phyloP scores from a whole-genome alignment of 1,140 invertebrate genomes.

The Eriosoma lanigerum region DNA sequence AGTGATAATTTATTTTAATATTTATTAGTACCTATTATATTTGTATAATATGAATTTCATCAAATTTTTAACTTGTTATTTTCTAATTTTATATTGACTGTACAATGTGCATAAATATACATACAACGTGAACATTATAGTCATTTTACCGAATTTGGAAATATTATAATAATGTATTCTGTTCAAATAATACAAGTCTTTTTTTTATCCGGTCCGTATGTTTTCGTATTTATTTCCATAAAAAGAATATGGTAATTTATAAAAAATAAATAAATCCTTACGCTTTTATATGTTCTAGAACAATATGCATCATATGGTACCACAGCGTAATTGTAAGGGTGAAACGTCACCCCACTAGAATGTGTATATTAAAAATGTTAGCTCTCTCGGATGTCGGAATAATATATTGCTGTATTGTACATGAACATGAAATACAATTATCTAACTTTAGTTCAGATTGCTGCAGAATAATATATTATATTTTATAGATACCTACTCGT shows the following conservation, averaged over 20 bases:
- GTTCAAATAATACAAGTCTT: background rate
- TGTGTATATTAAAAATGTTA: slow-evolving; percentile 43
- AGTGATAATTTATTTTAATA: no score
- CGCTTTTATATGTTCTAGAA: slow-evolving; percentile 1
- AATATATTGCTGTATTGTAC: slow-evolving; percentile 22
- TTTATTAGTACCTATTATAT: no score
- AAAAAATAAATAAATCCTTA: slow-evolving; percentile 8
- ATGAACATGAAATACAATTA: slow-evolving; percentile 21
- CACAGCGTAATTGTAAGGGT: slow-evolving; percentile 2
- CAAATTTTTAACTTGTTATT: no score
- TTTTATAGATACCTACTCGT: no score
- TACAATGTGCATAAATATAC: no score
- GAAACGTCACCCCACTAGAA: slow-evolving; percentile 35
- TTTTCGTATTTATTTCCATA: background rate
- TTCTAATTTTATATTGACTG: no score
- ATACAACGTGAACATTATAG: no score
- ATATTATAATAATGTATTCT: no score
- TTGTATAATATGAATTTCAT: no score
- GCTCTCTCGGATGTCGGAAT: background rate
- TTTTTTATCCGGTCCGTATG: no score
- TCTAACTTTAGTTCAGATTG: background rate
- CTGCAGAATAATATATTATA: background rate
- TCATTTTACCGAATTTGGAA: no score
- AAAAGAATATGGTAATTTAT: slow-evolving; percentile 33
- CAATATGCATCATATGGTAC: slow-evolving; percentile 22